Evolutionary conservation across 2,888 invertebrate genomes (phyloP), one percentile per base, ranked within the genome.

Genomic region (Nymphalis c-album): DNA sequence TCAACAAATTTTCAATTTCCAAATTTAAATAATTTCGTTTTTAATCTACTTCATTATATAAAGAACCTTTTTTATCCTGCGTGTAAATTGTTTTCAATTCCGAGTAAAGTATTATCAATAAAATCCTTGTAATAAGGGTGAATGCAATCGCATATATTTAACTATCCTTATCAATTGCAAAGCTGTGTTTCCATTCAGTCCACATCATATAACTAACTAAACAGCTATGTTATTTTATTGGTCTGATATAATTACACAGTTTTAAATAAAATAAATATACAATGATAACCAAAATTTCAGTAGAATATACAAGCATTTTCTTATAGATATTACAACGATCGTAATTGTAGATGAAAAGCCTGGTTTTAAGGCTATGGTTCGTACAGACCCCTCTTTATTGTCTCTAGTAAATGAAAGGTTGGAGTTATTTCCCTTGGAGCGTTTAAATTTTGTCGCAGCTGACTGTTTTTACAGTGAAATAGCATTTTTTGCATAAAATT

Each of bases 371-470:
- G 77, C 60, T 66, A 45, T 55, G 81, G 78, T 81, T 80, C 71
- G 74, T 83, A 80, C 74, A 84, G 84, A 85, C 82, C 84, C 81
- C 81, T 80, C 84, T 88, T 88, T 88, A 90, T 87, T 88, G 88
- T 88, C 83, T 87, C 82, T 83, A 80, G 87, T 90, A 91, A 90
- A 89, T 90, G 90, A 90, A 90, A 88, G 88, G 87, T 85, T 83
- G 81, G 80, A 81, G 80, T 81, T 80, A 83, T 82, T 84, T 82
- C 82, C 81, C 83, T 80, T 78, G 76, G 77, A 83, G 82, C 83
- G 81, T 82, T 85, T 83, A 86, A 88, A 86, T 82, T 31, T 83
- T 83, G 79, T 78, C 84, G 79, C 88, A 86, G 85, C 84, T 86
- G 87, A 77, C 75, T 71, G 76, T 78, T 78, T 78, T 77, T 75